Percentiles rank a stretch among this genome's conserved stretches.
Conservation (phyloP, 2,888 invertebrate genomes). For the Ptychoptera albimana region DNA sequence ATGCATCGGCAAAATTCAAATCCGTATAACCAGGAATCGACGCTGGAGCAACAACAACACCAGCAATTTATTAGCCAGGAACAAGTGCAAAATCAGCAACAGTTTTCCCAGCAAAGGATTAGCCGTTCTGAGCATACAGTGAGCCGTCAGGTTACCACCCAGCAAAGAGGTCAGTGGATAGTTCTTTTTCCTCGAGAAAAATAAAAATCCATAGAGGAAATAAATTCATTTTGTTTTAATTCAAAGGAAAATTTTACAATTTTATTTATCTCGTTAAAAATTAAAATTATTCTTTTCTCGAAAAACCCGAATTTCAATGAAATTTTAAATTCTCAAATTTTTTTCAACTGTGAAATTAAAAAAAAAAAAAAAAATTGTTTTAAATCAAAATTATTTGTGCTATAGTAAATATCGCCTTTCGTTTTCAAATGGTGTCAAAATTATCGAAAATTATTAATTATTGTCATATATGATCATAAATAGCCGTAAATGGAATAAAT, state of each 20-base stretch:
- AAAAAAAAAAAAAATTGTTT: too few species aligned
- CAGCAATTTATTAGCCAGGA: conserved; percentile 28
- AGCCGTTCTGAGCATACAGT: conserved; percentile 62
- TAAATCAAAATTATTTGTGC: neutral
- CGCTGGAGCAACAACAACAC: conserved; percentile 37
- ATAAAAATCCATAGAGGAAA: too few species aligned
- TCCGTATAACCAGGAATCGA: conserved; percentile 31
- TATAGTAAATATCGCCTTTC: neutral
- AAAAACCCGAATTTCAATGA: too few species aligned
- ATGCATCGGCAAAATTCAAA: conserved; percentile 41
- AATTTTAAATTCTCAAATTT: too few species aligned
- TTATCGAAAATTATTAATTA: neutral
- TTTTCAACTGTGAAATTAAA: neutral
- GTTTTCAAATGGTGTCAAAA: neutral
- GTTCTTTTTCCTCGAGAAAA: too few species aligned
- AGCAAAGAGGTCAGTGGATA: conserved; percentile 51
- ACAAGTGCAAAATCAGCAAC: conserved; percentile 31
- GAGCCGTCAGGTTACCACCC: conserved; percentile 58
- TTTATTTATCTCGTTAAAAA: too few species aligned
- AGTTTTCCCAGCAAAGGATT: conserved; percentile 39
- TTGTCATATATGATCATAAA: neutral
- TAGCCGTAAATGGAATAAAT: too few species aligned
- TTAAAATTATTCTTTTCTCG: too few species aligned
- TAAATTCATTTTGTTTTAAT: too few species aligned
- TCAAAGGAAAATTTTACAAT: too few species aligned